Evolutionary conservation across 2,888 invertebrate species (phyloP).

Genomic region (Drosophila heteroneura): DNA sequence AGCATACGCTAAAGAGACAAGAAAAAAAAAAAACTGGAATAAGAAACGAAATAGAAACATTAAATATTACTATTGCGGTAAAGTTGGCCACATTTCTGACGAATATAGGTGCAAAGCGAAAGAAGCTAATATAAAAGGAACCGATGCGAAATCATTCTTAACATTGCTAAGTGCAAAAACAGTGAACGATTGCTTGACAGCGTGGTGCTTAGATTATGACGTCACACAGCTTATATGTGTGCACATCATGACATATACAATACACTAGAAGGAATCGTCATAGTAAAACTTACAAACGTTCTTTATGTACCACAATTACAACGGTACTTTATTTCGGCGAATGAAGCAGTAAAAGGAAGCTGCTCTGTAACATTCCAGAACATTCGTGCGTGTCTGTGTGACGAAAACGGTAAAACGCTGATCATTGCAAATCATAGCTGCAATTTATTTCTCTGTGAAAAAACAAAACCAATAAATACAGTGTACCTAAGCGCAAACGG

Average conservation of each 20-base stretch:
- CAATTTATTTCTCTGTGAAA: not conserved
- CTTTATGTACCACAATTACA: not conserved
- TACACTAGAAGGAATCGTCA: not conserved
- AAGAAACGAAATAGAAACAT: not conserved
- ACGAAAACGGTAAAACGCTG: not conserved
- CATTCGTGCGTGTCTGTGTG: no score
- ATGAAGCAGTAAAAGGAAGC: no score
- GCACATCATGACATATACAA: not conserved
- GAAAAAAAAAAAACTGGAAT: not conserved
- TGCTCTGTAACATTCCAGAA: no score
- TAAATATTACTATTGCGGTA: not conserved
- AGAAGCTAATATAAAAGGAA: not conserved
- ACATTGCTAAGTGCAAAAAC: not conserved
- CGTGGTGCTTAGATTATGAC: not conserved
- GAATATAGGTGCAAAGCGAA: not conserved
- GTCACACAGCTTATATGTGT: not conserved
- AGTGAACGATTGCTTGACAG: not conserved
- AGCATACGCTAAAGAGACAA: not conserved
- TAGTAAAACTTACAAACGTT: not conserved
- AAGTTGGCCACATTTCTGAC: not conserved
- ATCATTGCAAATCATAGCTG: not conserved
- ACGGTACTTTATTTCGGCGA: not conserved
- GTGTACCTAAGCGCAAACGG: not conserved
- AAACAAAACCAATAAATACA: not conserved
- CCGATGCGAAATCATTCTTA: no score